Evolutionary conservation across 2,797 vertebrate species (phyloP).

Genomic region (Sciurus carolinensis): DNA sequence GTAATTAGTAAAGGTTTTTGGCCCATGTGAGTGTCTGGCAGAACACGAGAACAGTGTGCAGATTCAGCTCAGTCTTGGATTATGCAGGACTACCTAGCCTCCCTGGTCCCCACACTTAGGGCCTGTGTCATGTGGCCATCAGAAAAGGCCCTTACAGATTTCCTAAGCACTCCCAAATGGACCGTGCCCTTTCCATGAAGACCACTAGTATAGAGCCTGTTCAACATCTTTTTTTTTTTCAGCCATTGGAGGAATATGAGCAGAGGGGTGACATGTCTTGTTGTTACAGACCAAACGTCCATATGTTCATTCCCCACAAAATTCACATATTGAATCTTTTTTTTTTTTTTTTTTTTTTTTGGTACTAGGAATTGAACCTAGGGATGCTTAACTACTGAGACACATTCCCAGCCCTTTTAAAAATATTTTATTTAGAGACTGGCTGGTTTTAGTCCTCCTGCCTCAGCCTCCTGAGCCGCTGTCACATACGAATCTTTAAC

Average conservation of each 20-base stretch:
- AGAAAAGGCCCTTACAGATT: constrained; percentile 20
- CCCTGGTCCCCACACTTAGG: neutral
- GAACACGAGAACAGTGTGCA: neutral
- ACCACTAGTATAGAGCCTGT: neutral
- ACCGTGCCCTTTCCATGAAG: neutral
- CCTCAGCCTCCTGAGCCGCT: no score
- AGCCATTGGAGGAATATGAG: neutral
- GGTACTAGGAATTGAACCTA: no score
- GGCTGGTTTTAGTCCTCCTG: no score
- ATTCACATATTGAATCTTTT: neutral
- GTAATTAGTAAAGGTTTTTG: constrained; percentile 15
- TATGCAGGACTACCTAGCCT: neutral
- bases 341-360: no score
- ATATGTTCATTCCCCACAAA: neutral
- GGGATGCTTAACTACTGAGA: no score
- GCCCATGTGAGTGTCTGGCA: neutral
- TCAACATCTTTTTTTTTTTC: neutral
- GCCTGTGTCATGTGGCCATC: neutral
- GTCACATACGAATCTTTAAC: neutral
- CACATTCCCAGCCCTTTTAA: no score
- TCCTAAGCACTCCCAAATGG: neutral
- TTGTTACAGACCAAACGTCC: neutral
- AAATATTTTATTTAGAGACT: no score
- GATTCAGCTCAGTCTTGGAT: neutral
- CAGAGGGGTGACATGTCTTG: neutral